Percentiles rank a stretch among this genome's conserved stretches.
Evolutionary conservation across 2,113 vertebrate species (phyloP).

Genomic region (Todiramphus saurophagus): DNA sequence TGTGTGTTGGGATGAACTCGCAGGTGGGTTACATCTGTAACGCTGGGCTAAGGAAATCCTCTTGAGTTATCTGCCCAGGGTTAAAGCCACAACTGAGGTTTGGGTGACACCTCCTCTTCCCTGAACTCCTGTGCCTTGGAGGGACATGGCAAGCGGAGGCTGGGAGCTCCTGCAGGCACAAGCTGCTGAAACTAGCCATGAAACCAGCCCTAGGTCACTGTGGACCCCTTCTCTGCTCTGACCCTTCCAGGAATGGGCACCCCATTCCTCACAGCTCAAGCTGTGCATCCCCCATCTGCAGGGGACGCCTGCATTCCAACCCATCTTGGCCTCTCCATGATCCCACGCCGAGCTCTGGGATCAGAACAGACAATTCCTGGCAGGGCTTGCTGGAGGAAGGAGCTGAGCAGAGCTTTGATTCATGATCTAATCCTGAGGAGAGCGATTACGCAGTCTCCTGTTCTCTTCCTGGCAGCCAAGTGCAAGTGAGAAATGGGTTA

Average conservation of each 20-base stretch:
- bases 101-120: neutral
- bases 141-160: neutral
- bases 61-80: neutral
- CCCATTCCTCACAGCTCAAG: neutral
- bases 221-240: neutral
- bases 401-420: conserved; percentile 18
- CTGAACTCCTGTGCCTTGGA: fast-evolving
- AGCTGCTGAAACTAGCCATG: neutral
- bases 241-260: neutral
- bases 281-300: neutral
- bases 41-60: neutral
- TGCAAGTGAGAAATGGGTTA: neutral
- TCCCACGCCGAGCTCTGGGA: neutral
- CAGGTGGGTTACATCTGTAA: neutral
- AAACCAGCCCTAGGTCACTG: neutral
- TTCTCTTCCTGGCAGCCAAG: conserved; percentile 22
- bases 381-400: neutral
- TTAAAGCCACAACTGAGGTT: neutral
- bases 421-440: neutral
- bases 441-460: neutral
- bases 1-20: neutral
- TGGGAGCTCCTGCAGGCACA: fast-evolving
- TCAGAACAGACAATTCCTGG: neutral
- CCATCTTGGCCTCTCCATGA: fast-evolving
- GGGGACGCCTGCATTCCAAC: fast-evolving